Base-by-base conservation (phyloP, 2,888 invertebrate species). In the Hydrotaea cyrtoneurina region DNA sequence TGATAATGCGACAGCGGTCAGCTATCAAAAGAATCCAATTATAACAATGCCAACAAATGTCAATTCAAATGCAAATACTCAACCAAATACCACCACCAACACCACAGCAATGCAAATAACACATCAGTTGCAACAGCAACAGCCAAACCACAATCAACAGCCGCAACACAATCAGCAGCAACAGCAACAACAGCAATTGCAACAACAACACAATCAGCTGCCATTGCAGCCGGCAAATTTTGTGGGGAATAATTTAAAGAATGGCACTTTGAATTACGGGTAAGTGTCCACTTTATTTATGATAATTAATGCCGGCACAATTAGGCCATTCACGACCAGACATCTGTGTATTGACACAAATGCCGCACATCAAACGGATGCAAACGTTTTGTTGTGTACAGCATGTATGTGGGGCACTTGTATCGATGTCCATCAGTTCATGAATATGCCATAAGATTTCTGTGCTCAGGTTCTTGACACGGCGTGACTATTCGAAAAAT, bases 211-310 rank as follows among this genome's bases (percentile, higher is more conserved):
- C 78, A 86, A 86, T 85, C 86, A 77, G 75, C 82, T 83, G 71
- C 86, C 81, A 84, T 43, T 88, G 83, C 73, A 87, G 84, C 84
- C 88, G 13, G 87, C 88, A 31, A 88, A 88, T 78, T 88, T 90
- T 74, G 87, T 90, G 77, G 89, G 89, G 72, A 90, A 89, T 84
- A 88, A 89, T 84, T 83, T 89, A 17, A 90, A 89, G 80, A 90
- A 90, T 86, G 89, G 89, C 31, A 81, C 86, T 2, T 73, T 89
- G 17, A 89, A 86, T 87, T 88, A 89, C 83, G 88, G 89, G 90
- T 90, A 78, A 87, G 87, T 86, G 62, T 31, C n/a, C 31, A 31
- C 31, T 31, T 31, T 31, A 7, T 31, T 64, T 57, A 23, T 21
- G 59, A 0, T 23, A 59, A 59, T 19, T 80, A 57, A 72, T 4